These are phyloP conservation scores for Lasioglossum malachurum DNA, from an alignment of 2,888 invertebrate genomes.

Conservation along the genomic window DNA sequence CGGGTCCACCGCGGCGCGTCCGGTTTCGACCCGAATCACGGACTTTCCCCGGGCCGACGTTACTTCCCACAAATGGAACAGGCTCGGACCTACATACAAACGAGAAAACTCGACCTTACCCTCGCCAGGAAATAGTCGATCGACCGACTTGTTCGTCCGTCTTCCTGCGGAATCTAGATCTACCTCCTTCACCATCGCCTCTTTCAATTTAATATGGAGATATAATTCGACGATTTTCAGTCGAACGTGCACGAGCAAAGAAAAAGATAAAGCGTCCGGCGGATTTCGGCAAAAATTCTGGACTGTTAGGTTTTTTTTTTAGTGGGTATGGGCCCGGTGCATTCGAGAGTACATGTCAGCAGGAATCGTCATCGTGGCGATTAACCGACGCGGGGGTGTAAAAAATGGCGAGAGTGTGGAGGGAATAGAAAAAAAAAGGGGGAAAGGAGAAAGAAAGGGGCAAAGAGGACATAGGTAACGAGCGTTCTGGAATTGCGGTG, in stretches of 20 bases:
- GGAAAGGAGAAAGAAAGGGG: conserved; percentile 3
- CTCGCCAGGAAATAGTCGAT: not conserved
- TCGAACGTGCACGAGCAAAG: too few species aligned
- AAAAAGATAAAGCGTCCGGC: too few species aligned
- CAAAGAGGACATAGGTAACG: conserved; percentile 58
- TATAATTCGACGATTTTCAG: too few species aligned
- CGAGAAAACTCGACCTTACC: conserved; percentile 42
- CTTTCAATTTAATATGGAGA: too few species aligned
- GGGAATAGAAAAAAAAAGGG: not conserved
- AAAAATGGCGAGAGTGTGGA: not conserved
- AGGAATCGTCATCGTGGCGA: not conserved
- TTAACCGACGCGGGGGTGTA: not conserved
- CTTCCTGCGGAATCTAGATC: not conserved
- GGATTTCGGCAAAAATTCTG: not conserved
- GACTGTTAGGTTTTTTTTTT: too few species aligned
- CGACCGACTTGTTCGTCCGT: not conserved
- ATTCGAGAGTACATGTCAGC: not conserved
- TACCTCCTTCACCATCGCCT: not conserved
- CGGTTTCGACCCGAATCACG: conserved; percentile 66
- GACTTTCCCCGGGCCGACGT: conserved; percentile 53
- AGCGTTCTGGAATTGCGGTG: conserved; percentile 65
- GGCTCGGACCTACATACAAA: conserved; percentile 62
- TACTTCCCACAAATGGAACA: conserved; percentile 66
- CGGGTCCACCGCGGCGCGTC: conserved; percentile 54
- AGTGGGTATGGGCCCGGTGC: too few species aligned